A percentile compares a stretch with the other conserved stretches of the same genome.
phyloP scores from a whole-genome alignment of 1,140 invertebrate genomes.

The Uloborus diversus region DNA sequence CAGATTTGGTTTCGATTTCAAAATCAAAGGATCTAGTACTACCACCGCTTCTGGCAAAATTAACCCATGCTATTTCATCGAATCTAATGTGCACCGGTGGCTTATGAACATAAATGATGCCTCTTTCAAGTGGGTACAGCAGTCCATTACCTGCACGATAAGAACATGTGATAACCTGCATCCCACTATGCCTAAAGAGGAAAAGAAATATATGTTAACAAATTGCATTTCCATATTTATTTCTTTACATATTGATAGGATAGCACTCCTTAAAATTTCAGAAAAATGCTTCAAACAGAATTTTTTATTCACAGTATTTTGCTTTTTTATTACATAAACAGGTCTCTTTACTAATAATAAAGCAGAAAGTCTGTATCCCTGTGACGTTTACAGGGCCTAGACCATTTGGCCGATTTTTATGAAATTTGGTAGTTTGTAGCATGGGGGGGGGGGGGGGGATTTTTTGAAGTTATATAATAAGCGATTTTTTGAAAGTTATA shows the following conservation, averaged over 20 bases:
- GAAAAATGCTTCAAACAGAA: no score
- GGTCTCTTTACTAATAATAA: neutral
- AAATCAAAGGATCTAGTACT: conserved; percentile 97
- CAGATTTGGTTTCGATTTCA: conserved; percentile 92
- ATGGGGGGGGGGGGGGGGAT: no score
- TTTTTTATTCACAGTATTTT: neutral
- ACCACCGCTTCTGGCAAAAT: conserved; percentile 95
- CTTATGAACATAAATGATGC: conserved; percentile 99
- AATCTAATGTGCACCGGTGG: conserved; percentile 97
- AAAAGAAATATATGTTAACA: neutral
- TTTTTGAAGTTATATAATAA: no score
- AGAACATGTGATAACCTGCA: conserved; percentile 92
- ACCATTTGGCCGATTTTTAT: no score
- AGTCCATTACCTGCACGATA: conserved; percentile 98
- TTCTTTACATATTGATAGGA: no score
- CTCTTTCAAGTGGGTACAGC: conserved; percentile 97
- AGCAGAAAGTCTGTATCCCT: neutral
- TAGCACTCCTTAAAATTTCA: no score
- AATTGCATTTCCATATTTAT: no score
- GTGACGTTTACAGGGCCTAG: no score
- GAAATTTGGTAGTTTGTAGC: no score
- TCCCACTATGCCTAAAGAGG: conserved; percentile 81
- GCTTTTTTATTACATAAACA: neutral
- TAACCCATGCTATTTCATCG: conserved; percentile 95
- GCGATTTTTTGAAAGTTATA: no score